These are phyloP conservation scores for Ganaspis sp. DNA, from an alignment of 1,140 invertebrate species.

Conservation along the genomic window DNA sequence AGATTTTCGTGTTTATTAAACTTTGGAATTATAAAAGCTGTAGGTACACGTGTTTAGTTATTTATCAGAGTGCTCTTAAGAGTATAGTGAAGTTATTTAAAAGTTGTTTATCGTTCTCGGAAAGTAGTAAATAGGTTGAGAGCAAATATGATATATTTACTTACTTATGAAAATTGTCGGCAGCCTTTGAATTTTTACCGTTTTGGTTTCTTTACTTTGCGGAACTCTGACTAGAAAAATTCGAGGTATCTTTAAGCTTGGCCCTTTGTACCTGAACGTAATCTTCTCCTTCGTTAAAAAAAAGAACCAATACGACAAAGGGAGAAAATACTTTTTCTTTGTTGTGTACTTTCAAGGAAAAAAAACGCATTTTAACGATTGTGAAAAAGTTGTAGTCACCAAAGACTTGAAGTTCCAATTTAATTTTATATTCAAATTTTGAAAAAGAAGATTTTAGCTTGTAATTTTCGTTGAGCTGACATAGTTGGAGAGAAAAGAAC, in stretches of 20 bases:
- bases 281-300: neutral
- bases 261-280: neutral
- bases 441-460: too few species aligned
- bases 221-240: neutral
- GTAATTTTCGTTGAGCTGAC: too few species aligned
- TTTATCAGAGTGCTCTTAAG: too few species aligned
- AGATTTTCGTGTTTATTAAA: too few species aligned
- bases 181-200: slow-evolving; percentile 1
- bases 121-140: neutral
- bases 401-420: too few species aligned
- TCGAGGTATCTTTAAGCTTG: slow-evolving; percentile 2
- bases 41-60: too few species aligned
- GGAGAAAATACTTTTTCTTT: neutral
- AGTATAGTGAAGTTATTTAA: neutral
- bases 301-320: too few species aligned
- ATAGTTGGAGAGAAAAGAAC: too few species aligned
- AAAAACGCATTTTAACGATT: neutral
- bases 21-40: too few species aligned
- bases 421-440: too few species aligned
- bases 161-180: neutral
- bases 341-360: neutral
- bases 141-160: neutral
- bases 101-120: neutral
- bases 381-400: neutral
- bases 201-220: slow-evolving; percentile 4